These are phyloP conservation scores for Danio kyathit DNA, from an alignment of 2,797 vertebrate genomes.

Conservation along the genomic window DNA sequence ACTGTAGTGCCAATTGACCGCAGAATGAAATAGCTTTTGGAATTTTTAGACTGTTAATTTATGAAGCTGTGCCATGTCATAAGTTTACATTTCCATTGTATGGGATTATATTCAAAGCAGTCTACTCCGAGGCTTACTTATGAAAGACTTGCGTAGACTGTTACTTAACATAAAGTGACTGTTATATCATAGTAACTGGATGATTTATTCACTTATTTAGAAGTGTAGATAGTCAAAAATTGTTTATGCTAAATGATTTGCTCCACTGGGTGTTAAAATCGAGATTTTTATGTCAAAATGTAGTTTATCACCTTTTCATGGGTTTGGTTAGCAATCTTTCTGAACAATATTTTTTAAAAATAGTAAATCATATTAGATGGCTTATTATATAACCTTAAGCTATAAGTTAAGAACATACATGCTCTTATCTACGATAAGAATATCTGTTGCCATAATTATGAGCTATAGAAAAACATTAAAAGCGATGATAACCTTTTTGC, in stretches of 20 bases:
- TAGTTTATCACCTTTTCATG: conserved; percentile 9
- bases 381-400: conserved; percentile 21
- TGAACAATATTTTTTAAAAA: conserved; percentile 19
- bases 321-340: conserved; percentile 13
- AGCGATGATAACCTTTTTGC: conserved; percentile 65
- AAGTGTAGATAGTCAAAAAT: conserved; percentile 11
- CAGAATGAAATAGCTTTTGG: conserved; percentile 69
- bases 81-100: conserved; percentile 54
- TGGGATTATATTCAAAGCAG: conserved; percentile 40
- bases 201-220: conserved; percentile 44
- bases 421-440: conserved; percentile 26
- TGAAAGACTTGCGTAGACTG: conserved; percentile 76
- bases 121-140: conserved; percentile 35
- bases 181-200: conserved; percentile 70
- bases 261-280: background rate
- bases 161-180: conserved; percentile 77
- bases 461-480: conserved; percentile 54
- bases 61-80: conserved; percentile 68
- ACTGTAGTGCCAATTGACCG: conserved; percentile 33
- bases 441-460: conserved; percentile 47
- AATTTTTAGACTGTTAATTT: conserved; percentile 80
- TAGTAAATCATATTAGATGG: conserved; percentile 28
- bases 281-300: background rate
- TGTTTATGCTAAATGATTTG: background rate
- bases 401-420: conserved; percentile 28